These are phyloP conservation scores for Nyctibius grandis DNA, from an alignment of 2,797 vertebrate genomes.

Conservation along the genomic window DNA sequence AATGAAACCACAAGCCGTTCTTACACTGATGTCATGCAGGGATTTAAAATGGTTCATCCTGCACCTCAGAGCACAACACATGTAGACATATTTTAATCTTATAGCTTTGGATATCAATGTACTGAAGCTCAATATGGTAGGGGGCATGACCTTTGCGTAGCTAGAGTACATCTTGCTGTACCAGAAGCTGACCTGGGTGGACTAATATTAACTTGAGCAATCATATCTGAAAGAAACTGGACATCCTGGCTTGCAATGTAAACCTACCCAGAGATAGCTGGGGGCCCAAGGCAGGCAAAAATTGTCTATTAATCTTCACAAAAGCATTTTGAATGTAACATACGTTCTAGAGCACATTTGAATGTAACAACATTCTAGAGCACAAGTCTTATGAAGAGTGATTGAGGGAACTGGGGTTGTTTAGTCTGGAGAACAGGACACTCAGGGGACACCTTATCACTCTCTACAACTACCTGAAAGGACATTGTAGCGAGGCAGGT, in stretches of 20 bases:
- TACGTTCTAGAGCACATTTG: no score
- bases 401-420: no score
- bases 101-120: not conserved
- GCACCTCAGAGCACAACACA: not conserved
- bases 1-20: not conserved
- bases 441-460: no score
- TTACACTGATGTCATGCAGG: not conserved
- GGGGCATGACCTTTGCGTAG: not conserved
- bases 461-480: no score
- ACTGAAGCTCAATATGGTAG: accelerated
- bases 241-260: not conserved
- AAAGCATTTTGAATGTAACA: not conserved
- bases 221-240: not conserved
- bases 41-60: not conserved
- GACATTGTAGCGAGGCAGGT: no score
- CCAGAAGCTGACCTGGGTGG: not conserved
- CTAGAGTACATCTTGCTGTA: not conserved
- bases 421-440: no score
- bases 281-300: not conserved
- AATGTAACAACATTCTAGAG: no score
- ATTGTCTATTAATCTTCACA: not conserved
- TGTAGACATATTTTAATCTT: not conserved
- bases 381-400: no score
- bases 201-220: not conserved
- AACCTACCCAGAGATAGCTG: accelerated